Conservation (phyloP, 2,888 invertebrate genomes). For the Stratiomys singularior region DNA sequence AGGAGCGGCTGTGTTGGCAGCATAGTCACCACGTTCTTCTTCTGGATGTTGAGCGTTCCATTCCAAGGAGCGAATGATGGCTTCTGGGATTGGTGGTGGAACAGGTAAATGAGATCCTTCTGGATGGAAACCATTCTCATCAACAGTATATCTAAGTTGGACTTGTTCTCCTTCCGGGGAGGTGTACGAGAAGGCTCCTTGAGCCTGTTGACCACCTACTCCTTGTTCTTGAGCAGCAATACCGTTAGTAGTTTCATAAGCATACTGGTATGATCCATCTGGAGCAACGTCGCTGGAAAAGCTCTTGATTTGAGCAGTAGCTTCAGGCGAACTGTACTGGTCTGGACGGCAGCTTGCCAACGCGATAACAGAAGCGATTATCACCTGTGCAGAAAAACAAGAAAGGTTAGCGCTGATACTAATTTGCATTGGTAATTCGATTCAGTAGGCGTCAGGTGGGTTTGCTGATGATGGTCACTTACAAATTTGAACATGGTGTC, state of each 20-base stretch:
- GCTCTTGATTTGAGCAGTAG: slow-evolving; percentile 34
- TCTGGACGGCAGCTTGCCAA: neutral
- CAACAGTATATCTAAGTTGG: slow-evolving; percentile 24
- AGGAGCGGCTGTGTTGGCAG: slow-evolving; percentile 54
- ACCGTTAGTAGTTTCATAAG: slow-evolving; percentile 34
- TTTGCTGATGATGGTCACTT: neutral
- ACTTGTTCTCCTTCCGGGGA: slow-evolving; percentile 64
- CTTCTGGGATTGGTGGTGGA: slow-evolving; percentile 40
- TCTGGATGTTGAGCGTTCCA: slow-evolving; percentile 40
- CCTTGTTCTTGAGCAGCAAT: slow-evolving; percentile 39
- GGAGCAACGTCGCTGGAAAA: slow-evolving; percentile 26
- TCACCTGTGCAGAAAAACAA: neutral
- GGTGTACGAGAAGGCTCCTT: slow-evolving; percentile 60
- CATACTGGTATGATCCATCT: slow-evolving; percentile 31
- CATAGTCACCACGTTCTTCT: slow-evolving; percentile 54
- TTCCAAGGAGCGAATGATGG: slow-evolving; percentile 34
- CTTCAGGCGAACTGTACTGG: neutral
- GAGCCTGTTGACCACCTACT: slow-evolving; percentile 4
- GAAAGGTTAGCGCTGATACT: neutral
- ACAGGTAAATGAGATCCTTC: slow-evolving; percentile 32
- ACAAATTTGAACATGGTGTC: slow-evolving; percentile 38
- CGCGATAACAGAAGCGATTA: slow-evolving; percentile 10
- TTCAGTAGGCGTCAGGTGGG: neutral
- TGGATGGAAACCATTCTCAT: slow-evolving; percentile 43
- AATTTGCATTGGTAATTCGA: slow-evolving; percentile 13